Conservation (phyloP, 2,888 invertebrate species). For the Anorthoa munda region DNA sequence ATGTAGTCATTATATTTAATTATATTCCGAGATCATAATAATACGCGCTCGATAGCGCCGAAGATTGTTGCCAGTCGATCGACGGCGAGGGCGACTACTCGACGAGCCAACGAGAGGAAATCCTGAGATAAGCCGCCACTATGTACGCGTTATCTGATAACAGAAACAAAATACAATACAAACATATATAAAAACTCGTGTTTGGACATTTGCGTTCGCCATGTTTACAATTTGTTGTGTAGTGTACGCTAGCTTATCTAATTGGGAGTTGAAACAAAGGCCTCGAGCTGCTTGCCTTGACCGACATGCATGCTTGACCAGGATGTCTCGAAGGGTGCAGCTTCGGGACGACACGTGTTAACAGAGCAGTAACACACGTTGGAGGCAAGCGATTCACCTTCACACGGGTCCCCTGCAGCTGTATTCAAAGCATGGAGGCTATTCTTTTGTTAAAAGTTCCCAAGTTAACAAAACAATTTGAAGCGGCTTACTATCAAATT, state of each 20-base stretch:
- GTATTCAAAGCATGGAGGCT: not conserved
- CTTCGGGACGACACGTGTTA: not conserved
- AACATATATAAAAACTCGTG: slow-evolving; percentile 55
- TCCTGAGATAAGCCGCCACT: slow-evolving; percentile 55
- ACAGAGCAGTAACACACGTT: not conserved
- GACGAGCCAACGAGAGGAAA: slow-evolving; percentile 49
- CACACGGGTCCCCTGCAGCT: not conserved
- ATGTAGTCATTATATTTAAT: slow-evolving; percentile 60
- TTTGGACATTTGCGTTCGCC: slow-evolving; percentile 46
- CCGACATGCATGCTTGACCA: slow-evolving; percentile 38
- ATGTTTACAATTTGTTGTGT: slow-evolving; percentile 54
- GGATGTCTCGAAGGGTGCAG: slow-evolving; percentile 21
- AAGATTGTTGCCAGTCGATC: slow-evolving; percentile 45
- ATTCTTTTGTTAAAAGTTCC: slow-evolving; percentile 11
- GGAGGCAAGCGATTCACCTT: not conserved
- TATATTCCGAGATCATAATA: slow-evolving; percentile 56
- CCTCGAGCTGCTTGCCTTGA: slow-evolving; percentile 48
- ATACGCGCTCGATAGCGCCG: slow-evolving; percentile 36
- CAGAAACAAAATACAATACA: slow-evolving; percentile 54
- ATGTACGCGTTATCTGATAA: slow-evolving; percentile 55
- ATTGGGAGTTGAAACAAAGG: slow-evolving; percentile 45
- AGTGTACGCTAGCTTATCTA: slow-evolving; percentile 53
- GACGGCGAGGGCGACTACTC: slow-evolving; percentile 9
- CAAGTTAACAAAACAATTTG: not conserved
- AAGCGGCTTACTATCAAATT: not conserved